phyloP scores from a whole-genome alignment of 2,113 vertebrate genomes.

The Heterochromis multidens region DNA sequence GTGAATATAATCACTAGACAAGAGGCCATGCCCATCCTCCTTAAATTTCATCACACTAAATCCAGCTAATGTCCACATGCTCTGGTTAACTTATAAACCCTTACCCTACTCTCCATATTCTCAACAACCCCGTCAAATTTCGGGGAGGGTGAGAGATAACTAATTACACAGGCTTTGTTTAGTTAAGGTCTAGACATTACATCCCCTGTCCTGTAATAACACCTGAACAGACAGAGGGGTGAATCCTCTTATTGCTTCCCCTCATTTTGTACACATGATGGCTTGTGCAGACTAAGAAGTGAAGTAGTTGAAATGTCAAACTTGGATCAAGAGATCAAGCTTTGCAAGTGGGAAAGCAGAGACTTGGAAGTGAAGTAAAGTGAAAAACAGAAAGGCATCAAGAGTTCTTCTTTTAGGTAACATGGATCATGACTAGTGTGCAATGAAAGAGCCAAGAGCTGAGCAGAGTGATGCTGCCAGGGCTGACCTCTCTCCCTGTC shows the following conservation, averaged over 20 bases:
- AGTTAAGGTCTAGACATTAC: constrained; percentile 54
- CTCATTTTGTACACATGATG: neutral
- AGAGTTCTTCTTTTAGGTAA: neutral
- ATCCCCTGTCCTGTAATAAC: neutral
- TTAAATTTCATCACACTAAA: constrained; percentile 18
- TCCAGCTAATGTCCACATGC: constrained; percentile 26
- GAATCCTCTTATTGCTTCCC: neutral
- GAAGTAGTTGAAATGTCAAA: neutral
- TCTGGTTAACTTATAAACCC: neutral
- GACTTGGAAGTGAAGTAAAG: neutral
- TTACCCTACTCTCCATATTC: neutral
- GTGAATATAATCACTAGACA: constrained; percentile 13
- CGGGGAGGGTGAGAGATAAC: neutral
- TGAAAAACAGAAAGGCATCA: neutral
- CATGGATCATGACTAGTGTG: neutral
- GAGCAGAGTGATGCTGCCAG: neutral
- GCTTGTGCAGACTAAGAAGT: neutral
- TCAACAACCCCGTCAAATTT: constrained; percentile 18
- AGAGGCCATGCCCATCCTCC: neutral
- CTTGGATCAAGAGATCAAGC: neutral
- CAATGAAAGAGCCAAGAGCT: constrained; percentile 5
- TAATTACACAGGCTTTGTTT: constrained; percentile 38
- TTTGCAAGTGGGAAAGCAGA: neutral
- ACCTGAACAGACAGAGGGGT: neutral
- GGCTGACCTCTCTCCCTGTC: constrained; percentile 17